A percentile compares a stretch with the other conserved stretches of the same genome.
These are phyloP conservation scores for Heliconius hermathena DNA, from an alignment of 1,140 invertebrate genomes.

Conservation along the genomic window DNA sequence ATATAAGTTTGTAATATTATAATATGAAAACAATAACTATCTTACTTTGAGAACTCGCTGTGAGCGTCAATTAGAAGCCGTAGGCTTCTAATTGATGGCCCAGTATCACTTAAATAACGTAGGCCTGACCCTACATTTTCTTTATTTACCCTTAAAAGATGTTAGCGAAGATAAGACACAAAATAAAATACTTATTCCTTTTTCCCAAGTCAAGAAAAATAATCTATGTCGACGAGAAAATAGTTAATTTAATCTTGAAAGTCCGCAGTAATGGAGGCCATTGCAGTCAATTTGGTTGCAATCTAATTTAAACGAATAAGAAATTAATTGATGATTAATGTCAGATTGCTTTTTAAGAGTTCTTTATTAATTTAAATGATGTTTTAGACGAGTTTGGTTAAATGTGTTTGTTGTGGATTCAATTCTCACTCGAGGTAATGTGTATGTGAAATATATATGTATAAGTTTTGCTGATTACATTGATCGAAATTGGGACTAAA, in stretches of 20 bases:
- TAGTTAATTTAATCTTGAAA: conserved; percentile 14
- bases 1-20: no score
- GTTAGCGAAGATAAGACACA: not conserved
- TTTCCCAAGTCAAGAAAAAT: not conserved
- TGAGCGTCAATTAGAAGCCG: no score
- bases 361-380: not conserved
- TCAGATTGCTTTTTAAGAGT: not conserved
- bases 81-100: not conserved
- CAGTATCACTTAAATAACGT: not conserved
- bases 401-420: not conserved
- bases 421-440: not conserved
- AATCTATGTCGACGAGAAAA: not conserved
- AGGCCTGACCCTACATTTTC: not conserved
- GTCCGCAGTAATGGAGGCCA: conserved; percentile 22
- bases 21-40: no score
- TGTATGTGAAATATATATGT: not conserved
- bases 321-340: conserved; percentile 22
- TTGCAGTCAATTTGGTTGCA: conserved; percentile 31
- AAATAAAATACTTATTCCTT: not conserved
- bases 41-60: no score
- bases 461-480: no score
- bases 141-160: not conserved
- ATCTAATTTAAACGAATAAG: conserved; percentile 33
- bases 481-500: no score
- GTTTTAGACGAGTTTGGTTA: not conserved